Base-by-base conservation (phyloP, 2,888 invertebrate species). In the Meloe dianella region DNA sequence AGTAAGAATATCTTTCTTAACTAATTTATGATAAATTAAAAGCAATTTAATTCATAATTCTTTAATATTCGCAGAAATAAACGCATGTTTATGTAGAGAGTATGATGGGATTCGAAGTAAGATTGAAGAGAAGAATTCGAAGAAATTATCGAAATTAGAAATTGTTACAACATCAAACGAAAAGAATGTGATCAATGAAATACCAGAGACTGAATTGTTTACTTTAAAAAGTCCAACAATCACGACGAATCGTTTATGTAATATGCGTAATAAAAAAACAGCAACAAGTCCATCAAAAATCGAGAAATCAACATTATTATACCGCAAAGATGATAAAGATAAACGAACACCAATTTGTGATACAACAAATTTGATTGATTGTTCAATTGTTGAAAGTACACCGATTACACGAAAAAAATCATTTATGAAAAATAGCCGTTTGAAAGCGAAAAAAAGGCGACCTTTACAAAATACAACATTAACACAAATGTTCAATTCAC, bases 401-500 rank as follows among this genome's bases (percentile, higher is more conserved):
- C 77, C 77, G 17, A 68, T 71, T 54, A 61, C 35, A 41, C 54
- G 38, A 4, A 70, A 67, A 35, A 66, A 60, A 57, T 22, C 56
- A 8, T 41, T n/a, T 41, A 68, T 57, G 14, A 67, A 57, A 17
- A 57, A 24, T 20, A 58, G 54, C 29, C 63, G 30, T 12, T 27
- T 69, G 22, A 20, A 38, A 38, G 61, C 35, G 14, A 63, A 56
- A 6, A 60, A 62, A 54, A 58, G 47, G 20, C 72, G 57, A 32
- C 27, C 7, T 41, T 38, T 58, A 66, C 68, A 65, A 12, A 68
- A 57, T 65, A 63, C 67, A 22, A 78, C 77, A n/a, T 61, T 77
- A 47, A 76, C 77, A 10, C 75, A 77, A 63, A 73, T 75, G 63
- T 74, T 74, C 68, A 60, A 63, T 9, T 61, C 64, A 62, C 58